Percentiles rank a stretch among this genome's conserved stretches.
Conservation (phyloP, 2,888 invertebrate genomes). For the Scaptodrosophila latifasciaeformis region DNA sequence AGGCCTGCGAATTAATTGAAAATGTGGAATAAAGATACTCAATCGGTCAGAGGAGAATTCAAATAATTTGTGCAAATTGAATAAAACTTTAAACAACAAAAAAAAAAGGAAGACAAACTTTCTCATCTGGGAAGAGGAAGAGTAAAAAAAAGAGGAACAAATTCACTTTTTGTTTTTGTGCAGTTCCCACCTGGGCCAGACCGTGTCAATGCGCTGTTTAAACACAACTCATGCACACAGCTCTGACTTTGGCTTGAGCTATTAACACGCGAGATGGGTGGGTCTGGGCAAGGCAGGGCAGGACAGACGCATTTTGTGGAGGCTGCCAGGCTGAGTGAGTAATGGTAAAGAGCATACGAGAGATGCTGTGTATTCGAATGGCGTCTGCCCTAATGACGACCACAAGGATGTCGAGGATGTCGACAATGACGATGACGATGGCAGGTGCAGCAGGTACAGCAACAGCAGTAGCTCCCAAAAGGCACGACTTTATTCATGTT, state of each 20-base stretch:
- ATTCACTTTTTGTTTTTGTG: too few relatives aligned
- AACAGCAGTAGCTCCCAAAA: conserved; percentile 33
- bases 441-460: conserved; percentile 36
- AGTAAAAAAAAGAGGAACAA: too few relatives aligned
- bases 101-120: too few relatives aligned
- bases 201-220: conserved; percentile 6
- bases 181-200: conserved; percentile 6
- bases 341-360: conserved; percentile 38
- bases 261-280: conserved; percentile 64
- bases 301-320: conserved; percentile 10
- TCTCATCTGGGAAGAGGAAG: too few relatives aligned
- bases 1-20: too few relatives aligned
- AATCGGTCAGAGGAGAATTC: too few relatives aligned
- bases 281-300: conserved; percentile 24
- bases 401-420: conserved; percentile 35
- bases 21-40: too few relatives aligned
- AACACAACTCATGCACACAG: conserved; percentile 3
- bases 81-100: too few relatives aligned
- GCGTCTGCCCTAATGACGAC: conserved; percentile 64
- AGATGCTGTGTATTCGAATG: conserved; percentile 26
- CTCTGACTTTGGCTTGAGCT: conserved; percentile 35
- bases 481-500: conserved; percentile 56
- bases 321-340: conserved; percentile 5
- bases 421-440: conserved; percentile 32
- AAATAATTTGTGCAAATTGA: too few relatives aligned